Evolutionary conservation across 2,888 invertebrate genomes (phyloP).

Genomic region (Aleiodes leptofemur): DNA sequence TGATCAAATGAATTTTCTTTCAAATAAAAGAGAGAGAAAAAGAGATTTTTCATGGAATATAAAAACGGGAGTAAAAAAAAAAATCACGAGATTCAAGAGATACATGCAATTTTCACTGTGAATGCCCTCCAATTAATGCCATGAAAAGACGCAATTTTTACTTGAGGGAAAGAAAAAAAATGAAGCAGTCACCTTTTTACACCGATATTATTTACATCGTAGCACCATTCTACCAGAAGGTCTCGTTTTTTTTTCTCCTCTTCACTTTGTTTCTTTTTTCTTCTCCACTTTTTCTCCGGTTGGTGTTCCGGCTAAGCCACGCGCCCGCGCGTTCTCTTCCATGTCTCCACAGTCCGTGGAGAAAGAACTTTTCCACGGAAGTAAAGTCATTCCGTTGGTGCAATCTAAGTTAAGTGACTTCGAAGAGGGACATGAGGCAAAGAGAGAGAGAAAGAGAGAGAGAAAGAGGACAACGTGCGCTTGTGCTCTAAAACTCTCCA

Average conservation of each 20-base stretch:
- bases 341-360: conserved; percentile 49
- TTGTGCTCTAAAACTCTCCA: conserved; percentile 55
- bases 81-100: conserved; percentile 8
- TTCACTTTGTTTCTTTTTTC: conserved; percentile 28
- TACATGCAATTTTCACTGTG: conserved; percentile 31
- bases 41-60: neutral
- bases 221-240: conserved; percentile 13
- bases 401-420: conserved; percentile 76
- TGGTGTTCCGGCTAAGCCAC: conserved; percentile 34
- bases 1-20: neutral
- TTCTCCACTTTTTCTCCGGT: conserved; percentile 30
- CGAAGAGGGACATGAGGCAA: conserved; percentile 63
- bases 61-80: neutral
- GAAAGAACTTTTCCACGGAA: conserved; percentile 70
- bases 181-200: conserved; percentile 3
- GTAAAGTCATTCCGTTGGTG: conserved; percentile 74
- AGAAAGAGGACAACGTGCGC: too few species aligned
- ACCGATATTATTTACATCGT: conserved; percentile 43
- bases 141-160: conserved; percentile 46
- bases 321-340: neutral
- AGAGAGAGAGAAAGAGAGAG: too few species aligned
- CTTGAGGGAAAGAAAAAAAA: conserved; percentile 4
- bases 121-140: conserved; percentile 36
- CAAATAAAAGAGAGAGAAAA: neutral
- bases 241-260: conserved; percentile 35